These are phyloP conservation scores for Pectinophora gossypiella DNA, from an alignment of 1,140 invertebrate genomes.

Conservation along the genomic window DNA sequence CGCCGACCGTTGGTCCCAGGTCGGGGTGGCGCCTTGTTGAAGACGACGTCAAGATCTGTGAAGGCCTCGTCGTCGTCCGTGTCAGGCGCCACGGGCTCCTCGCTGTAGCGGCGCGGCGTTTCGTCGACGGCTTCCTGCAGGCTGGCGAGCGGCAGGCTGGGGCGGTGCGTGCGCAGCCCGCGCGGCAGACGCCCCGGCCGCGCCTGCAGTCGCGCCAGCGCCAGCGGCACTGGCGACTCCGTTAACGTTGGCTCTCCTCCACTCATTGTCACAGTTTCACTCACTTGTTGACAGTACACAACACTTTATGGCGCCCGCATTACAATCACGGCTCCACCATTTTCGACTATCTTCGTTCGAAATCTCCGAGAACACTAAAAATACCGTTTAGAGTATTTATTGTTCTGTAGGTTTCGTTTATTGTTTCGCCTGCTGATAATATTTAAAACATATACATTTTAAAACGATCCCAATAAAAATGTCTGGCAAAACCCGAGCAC, in stretches of 20 bases:
- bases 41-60: conserved; percentile 47
- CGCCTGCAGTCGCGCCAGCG: conserved; percentile 54
- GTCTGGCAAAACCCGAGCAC: conserved; percentile 20
- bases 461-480: not conserved
- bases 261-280: conserved; percentile 52
- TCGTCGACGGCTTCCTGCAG: conserved; percentile 62
- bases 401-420: conserved; percentile 14
- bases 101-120: conserved; percentile 56
- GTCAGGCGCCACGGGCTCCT: conserved; percentile 51
- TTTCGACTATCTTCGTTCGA: conserved; percentile 18
- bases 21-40: conserved; percentile 31
- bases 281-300: conserved; percentile 18
- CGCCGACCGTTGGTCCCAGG: conserved; percentile 47
- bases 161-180: conserved; percentile 46
- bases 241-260: conserved; percentile 57
- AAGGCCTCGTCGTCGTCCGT: conserved; percentile 68
- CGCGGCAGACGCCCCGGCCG: conserved; percentile 42
- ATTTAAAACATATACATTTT: not conserved
- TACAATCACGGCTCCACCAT: conserved; percentile 36
- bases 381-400: conserved; percentile 19
- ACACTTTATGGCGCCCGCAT: conserved; percentile 15
- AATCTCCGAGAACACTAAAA: conserved; percentile 16
- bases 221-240: conserved; percentile 63
- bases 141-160: conserved; percentile 57
- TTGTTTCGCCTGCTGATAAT: conserved; percentile 1